Evolutionary conservation across 2,888 invertebrate species (phyloP).

Genomic region (Callyntrura guangdongensis): DNA sequence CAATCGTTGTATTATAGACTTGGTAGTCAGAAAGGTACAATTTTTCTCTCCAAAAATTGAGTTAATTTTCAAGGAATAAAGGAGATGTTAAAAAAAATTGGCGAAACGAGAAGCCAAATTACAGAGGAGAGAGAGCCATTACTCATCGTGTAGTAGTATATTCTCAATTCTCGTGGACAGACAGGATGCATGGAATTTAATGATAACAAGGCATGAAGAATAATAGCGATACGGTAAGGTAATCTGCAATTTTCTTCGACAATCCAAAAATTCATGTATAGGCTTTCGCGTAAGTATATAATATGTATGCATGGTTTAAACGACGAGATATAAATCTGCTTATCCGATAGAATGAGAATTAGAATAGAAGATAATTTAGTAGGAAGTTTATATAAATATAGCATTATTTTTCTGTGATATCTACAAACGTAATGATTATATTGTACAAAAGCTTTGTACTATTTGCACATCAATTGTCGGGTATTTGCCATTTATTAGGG

Average conservation of each 20-base stretch:
- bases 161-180: conserved; percentile 37
- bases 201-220: conserved; percentile 70
- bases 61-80: not conserved
- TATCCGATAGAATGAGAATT: not conserved
- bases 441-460: not conserved
- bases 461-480: no score
- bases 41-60: not conserved
- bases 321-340: not conserved
- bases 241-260: conserved; percentile 25
- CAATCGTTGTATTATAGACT: not conserved
- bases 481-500: not conserved
- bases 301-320: not conserved
- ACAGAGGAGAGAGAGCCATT: conserved; percentile 4
- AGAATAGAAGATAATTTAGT: not conserved
- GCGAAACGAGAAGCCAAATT: not conserved
- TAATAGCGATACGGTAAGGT: conserved; percentile 52
- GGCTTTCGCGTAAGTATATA: not conserved
- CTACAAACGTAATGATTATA: not conserved
- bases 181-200: conserved; percentile 64
- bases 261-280: not conserved
- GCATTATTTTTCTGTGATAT: not conserved
- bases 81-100: conserved; percentile 9
- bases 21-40: not conserved
- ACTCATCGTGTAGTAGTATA: not conserved
- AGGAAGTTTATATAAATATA: not conserved